Conservation (phyloP, 2,888 invertebrate species). For the Gymnocheta viridis region DNA sequence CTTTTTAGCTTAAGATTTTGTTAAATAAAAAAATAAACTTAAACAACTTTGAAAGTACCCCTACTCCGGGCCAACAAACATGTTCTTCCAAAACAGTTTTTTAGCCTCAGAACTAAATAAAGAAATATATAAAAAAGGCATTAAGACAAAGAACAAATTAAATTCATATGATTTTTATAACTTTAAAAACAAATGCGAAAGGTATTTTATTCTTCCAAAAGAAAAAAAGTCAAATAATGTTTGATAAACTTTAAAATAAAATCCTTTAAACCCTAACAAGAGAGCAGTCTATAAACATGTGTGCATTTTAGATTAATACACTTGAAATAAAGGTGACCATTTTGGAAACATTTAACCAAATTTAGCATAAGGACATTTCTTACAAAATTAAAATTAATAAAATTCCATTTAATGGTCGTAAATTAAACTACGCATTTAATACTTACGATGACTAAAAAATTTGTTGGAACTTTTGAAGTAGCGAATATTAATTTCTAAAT, state of each 20-base stretch:
- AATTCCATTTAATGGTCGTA: too few relatives aligned
- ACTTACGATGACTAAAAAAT: too few relatives aligned
- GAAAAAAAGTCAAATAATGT: conserved; percentile 38
- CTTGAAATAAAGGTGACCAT: conserved; percentile 39
- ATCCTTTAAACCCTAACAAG: conserved; percentile 23
- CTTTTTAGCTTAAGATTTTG: background rate
- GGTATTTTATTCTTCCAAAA: background rate
- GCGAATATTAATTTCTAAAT: background rate
- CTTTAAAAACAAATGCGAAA: conserved; percentile 37
- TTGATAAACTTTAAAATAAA: conserved; percentile 33
- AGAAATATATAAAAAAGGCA: conserved; percentile 24
- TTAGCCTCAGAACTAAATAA: background rate
- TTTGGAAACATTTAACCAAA: background rate
- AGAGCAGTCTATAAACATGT: conserved; percentile 6
- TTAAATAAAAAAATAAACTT: background rate
- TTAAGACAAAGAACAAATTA: conserved; percentile 25
- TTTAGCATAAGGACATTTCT: background rate
- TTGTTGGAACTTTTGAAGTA: too few relatives aligned
- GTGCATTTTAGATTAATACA: background rate
- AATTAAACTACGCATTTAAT: too few relatives aligned
- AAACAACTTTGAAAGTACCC: conserved; percentile 36
- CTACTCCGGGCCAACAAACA: background rate
- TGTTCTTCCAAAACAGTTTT: conserved; percentile 6
- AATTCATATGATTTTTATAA: conserved; percentile 37
- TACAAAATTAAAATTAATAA: too few relatives aligned